These are phyloP conservation scores for Idris sp. DNA, from an alignment of 1,140 invertebrate genomes.

Conservation along the genomic window DNA sequence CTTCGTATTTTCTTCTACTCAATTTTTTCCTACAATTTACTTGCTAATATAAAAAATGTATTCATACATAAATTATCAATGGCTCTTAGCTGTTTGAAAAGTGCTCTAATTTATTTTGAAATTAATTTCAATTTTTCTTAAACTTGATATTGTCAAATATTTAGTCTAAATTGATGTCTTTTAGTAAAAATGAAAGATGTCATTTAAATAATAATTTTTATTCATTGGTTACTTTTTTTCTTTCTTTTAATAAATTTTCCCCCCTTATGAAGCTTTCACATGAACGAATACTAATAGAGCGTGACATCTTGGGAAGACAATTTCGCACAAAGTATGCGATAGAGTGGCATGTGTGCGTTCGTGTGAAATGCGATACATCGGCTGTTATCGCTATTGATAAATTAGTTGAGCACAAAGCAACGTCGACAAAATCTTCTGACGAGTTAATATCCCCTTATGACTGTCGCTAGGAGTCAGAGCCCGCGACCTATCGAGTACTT, in stretches of 20 bases:
- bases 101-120: too few species aligned
- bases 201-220: too few species aligned
- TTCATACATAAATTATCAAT: too few species aligned
- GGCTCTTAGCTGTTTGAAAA: too few species aligned
- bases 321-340: conserved; percentile 35
- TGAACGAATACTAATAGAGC: conserved; percentile 65
- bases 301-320: conserved; percentile 50
- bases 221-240: too few species aligned
- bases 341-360: not conserved
- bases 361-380: conserved; percentile 30
- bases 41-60: too few species aligned
- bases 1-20: not conserved
- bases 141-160: too few species aligned
- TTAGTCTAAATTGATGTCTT: too few species aligned
- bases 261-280: conserved; percentile 22
- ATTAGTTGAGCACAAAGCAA: conserved; percentile 46
- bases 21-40: conserved; percentile 1
- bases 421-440: conserved; percentile 24
- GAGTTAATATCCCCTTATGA: conserved; percentile 15
- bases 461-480: conserved; percentile 1
- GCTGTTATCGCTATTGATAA: conserved; percentile 43
- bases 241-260: conserved; percentile 7
- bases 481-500: conserved; percentile 9
- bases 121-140: too few species aligned
- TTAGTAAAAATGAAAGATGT: too few species aligned